Percentiles rank a stretch among this genome's conserved stretches.
Conservation (phyloP, 2,113 vertebrate genomes). For the Asarcornis scutulata region DNA sequence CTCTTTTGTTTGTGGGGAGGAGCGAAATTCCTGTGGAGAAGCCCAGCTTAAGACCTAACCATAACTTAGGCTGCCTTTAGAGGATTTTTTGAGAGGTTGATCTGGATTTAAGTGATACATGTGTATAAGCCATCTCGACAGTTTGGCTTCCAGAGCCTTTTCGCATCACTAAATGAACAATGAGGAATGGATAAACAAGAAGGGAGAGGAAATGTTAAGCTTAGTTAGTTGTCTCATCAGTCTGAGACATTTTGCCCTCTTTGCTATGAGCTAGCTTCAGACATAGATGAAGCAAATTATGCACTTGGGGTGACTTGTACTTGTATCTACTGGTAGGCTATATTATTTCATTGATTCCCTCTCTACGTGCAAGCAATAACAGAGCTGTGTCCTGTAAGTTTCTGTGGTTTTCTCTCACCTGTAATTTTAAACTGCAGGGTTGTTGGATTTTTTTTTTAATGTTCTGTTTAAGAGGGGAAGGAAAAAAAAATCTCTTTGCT, state of each 20-base stretch:
- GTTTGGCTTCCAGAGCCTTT: neutral
- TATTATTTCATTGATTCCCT: neutral
- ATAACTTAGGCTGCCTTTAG: neutral
- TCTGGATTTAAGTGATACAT: neutral
- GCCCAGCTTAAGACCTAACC: neutral
- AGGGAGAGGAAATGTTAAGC: constrained; percentile 14
- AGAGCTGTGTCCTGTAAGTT: neutral
- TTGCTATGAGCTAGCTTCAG: constrained; percentile 2
- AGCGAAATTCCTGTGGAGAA: constrained; percentile 23
- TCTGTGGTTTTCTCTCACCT: neutral
- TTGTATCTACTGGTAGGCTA: neutral
- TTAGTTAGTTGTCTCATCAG: constrained; percentile 27
- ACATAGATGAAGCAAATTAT: neutral
- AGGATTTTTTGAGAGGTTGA: neutral
- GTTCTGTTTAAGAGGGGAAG: neutral
- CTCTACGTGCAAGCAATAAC: neutral
- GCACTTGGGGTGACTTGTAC: neutral
- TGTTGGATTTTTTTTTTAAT: neutral
- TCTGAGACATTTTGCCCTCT: neutral
- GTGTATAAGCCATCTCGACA: neutral
- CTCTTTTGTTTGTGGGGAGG: neutral
- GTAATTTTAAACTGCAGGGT: neutral
- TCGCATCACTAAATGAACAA: neutral
- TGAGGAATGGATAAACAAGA: constrained; percentile 4
- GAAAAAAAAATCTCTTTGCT: neutral